Percentiles rank a stretch among this genome's conserved stretches.
Conservation (phyloP, 2,113 vertebrate species). For the Anser brachyrhynchus region DNA sequence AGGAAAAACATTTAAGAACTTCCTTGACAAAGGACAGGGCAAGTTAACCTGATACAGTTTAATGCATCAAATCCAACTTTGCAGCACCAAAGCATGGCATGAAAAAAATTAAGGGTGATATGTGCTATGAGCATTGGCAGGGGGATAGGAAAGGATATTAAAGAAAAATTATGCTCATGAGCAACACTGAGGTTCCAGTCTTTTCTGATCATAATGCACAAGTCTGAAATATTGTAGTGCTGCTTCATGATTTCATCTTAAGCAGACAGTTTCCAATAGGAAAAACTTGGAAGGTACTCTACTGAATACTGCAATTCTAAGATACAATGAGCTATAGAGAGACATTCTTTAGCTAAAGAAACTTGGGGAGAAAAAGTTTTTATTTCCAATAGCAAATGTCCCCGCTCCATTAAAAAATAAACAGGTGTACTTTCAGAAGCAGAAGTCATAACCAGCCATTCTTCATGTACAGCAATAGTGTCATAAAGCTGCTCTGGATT, state of each 20-base stretch:
- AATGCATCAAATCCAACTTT: neutral
- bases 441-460: neutral
- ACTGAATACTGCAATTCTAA: neutral
- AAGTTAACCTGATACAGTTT: neutral
- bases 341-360: neutral
- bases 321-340: neutral
- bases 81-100: neutral
- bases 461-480: neutral
- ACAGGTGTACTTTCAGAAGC: neutral
- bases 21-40: neutral
- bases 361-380: neutral
- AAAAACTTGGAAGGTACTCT: neutral
- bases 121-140: neutral
- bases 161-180: neutral
- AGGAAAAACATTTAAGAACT: neutral
- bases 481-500: neutral
- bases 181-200: neutral
- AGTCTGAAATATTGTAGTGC: neutral
- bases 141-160: rapidly evolving
- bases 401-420: neutral
- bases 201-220: neutral
- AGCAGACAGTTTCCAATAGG: neutral
- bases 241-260: neutral
- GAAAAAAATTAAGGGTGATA: neutral
- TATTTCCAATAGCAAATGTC: neutral